Conservation (phyloP, 2,888 invertebrate species). For the Selenia dentaria region DNA sequence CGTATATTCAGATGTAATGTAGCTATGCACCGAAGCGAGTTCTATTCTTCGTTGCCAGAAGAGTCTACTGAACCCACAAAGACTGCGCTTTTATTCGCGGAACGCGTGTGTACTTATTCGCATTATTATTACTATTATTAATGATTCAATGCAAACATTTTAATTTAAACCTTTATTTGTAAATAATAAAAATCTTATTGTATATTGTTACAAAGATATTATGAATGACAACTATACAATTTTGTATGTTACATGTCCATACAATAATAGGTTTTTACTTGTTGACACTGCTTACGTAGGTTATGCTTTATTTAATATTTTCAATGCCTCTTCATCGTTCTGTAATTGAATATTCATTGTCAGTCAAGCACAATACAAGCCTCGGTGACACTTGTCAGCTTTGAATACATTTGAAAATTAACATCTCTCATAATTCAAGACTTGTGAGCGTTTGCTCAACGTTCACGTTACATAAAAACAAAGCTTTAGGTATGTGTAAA, state of each 20-base stretch:
- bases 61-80: neutral
- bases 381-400: constrained; percentile 26
- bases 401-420: constrained; percentile 35
- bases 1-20: constrained; percentile 23
- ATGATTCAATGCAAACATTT: too few species aligned
- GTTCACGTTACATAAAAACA: constrained; percentile 19
- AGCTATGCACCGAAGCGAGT: constrained; percentile 22
- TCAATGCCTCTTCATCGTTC: constrained; percentile 16
- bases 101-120: neutral
- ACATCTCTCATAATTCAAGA: constrained; percentile 27
- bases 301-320: constrained; percentile 10
- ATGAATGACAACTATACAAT: neutral
- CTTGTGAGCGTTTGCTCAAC: constrained; percentile 13
- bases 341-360: constrained; percentile 43
- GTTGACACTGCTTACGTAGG: neutral
- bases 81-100: constrained; percentile 1
- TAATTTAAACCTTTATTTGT: too few species aligned
- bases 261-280: neutral
- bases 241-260: neutral
- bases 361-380: constrained; percentile 28
- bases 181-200: too few species aligned
- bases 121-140: too few species aligned
- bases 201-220: too few species aligned
- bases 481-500: constrained; percentile 27
- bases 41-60: constrained; percentile 11